Percentiles rank a stretch among this genome's conserved stretches.
These are phyloP conservation scores for Ciconia nigra DNA, from an alignment of 2,797 vertebrate genomes.

Conservation along the genomic window DNA sequence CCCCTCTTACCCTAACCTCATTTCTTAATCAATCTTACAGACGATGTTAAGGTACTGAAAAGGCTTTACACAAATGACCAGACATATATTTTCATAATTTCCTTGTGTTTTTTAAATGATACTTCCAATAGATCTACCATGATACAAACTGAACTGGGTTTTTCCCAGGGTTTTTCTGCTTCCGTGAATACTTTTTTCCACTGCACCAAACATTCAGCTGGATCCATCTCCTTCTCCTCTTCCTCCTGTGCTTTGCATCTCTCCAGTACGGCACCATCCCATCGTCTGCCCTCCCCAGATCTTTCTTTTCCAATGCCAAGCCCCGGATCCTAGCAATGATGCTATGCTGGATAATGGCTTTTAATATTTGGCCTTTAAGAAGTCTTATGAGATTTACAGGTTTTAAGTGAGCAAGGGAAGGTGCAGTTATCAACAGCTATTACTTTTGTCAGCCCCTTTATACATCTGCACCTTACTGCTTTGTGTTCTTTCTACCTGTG, in stretches of 20 bases:
- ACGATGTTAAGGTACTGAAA: background rate
- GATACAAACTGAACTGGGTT: background rate
- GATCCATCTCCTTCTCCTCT: background rate
- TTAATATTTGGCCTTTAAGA: background rate
- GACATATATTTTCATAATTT: background rate
- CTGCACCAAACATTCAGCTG: background rate
- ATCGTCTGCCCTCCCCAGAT: background rate
- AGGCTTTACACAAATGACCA: background rate
- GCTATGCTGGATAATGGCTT: background rate
- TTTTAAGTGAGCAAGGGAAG: background rate
- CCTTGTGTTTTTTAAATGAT: background rate
- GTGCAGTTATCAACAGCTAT: background rate
- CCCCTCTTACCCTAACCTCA: background rate
- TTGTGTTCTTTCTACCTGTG: background rate
- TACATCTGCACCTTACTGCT: background rate
- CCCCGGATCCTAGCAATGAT: background rate
- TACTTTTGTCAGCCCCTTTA: background rate
- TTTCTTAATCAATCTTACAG: background rate
- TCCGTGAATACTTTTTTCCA: background rate
- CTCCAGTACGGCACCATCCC: background rate
- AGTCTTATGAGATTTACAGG: background rate
- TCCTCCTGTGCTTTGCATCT: background rate
- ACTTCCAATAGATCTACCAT: background rate
- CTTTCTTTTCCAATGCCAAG: background rate
- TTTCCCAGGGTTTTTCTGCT: background rate